A percentile compares a stretch with the other conserved stretches of the same genome.
These are phyloP conservation scores for Argya squamiceps DNA, from an alignment of 2,797 vertebrate species.

Conservation along the genomic window DNA sequence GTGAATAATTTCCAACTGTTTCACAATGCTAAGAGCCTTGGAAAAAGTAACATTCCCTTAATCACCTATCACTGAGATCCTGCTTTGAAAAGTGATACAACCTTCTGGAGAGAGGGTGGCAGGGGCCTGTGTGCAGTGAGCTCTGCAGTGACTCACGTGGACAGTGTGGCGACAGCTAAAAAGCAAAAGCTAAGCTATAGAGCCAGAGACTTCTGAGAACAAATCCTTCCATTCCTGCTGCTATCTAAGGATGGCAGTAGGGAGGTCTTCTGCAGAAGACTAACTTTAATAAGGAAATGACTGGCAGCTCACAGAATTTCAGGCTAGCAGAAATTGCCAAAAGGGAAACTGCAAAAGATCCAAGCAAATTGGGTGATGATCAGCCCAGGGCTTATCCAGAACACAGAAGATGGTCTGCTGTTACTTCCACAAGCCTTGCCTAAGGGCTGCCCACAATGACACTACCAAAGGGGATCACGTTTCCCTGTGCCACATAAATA, in stretches of 20 bases:
- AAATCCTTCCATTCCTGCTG: neutral
- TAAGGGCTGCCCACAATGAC: neutral
- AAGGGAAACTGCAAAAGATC: neutral
- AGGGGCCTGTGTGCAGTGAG: neutral
- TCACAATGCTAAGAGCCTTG: neutral
- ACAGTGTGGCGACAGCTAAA: neutral
- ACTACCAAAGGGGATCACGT: accelerated
- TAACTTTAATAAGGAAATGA: neutral
- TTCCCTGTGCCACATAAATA: neutral
- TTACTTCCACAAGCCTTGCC: neutral
- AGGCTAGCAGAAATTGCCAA: neutral
- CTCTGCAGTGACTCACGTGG: neutral
- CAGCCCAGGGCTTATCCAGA: neutral
- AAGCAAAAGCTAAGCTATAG: neutral
- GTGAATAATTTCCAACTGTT: neutral
- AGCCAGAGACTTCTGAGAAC: neutral
- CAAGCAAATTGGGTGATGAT: neutral
- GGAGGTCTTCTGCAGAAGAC: neutral
- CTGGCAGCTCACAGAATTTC: neutral
- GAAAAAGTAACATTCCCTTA: neutral
- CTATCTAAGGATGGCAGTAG: neutral
- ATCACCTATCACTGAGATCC: neutral
- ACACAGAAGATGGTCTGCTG: neutral
- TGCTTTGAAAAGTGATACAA: neutral
- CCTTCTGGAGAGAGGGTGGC: neutral